Evolutionary conservation across 2,113 vertebrate genomes (phyloP), one percentile per base, ranked within the genome.

Genomic region (Romanogobio albipinnatus): DNA sequence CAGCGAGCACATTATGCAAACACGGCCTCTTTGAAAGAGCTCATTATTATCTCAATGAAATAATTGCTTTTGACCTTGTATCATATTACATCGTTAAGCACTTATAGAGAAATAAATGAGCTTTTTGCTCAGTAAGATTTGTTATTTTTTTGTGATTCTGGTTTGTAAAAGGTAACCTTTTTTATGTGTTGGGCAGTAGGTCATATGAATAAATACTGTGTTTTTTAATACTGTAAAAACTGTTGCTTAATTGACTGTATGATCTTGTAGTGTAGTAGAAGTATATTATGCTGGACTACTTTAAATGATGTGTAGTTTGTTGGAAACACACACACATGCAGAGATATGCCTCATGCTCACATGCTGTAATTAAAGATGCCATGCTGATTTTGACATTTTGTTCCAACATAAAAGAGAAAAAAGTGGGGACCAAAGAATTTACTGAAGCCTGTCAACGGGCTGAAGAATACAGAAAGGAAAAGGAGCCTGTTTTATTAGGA

Each of bases 301-400:
- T 39, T 7, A 7, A 39, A 39, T 7, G 6, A 39, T 39, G 39
- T 7, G 5, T 39, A 39, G 5, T 39, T 39, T 39, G 39, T 39
- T 7, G 39, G 39, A 39, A 39, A 58, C 53, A 77, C 17, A 59
- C 76, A 61, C 76, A 62, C 22, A 24, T 9, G 26, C 47, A 36
- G 36, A 74, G 39, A 47, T 17, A 59, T 17, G 78, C 76, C 59
- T 75, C n/a, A 10, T 81, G 56, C 15, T 77, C 80, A 11, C 64
- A 33, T 26, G 47, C 24, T 49, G 70, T 76, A 39, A 49, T 84
- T 87, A 87, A 87, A 81, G 70, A 84, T 75, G 43, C 76, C 76
- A 84, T 70, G 61, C 82, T 87, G 73, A 84, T 84, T 70, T 74
- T 76, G 53, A 49, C 75, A 81, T 84, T 83, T 87, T 76, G 83